Conservation (phyloP, 2,113 vertebrate genomes). For the Manacus vitellinus region DNA sequence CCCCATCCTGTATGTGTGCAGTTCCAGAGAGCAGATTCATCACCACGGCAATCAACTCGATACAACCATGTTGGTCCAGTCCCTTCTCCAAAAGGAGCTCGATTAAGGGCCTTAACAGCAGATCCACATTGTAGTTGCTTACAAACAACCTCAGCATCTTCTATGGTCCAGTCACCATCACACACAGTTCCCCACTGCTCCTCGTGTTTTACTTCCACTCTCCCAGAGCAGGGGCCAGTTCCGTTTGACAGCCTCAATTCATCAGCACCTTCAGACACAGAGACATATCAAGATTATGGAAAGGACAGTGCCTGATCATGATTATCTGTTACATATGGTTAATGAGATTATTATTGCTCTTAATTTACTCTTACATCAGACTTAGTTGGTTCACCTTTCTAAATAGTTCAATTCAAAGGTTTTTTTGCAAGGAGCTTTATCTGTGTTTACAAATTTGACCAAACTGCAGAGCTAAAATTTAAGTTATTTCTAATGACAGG, state of each 20-base stretch:
- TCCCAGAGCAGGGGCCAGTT: slow-evolving; percentile 52
- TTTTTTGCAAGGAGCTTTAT: not conserved
- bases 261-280: slow-evolving; percentile 31
- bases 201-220: slow-evolving; percentile 72
- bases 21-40: slow-evolving; percentile 71
- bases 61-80: slow-evolving; percentile 75
- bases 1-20: slow-evolving; percentile 67
- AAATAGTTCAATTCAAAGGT: not conserved
- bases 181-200: slow-evolving; percentile 76
- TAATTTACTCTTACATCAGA: not conserved
- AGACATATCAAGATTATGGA: not conserved
- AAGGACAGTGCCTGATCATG: not conserved
- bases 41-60: slow-evolving; percentile 55
- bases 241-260: slow-evolving; percentile 61
- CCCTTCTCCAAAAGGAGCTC: slow-evolving; percentile 67
- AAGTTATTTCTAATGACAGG: not conserved
- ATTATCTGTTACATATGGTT: not conserved
- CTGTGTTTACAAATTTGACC: not conserved
- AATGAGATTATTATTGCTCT: not conserved
- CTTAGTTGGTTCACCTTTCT: not conserved
- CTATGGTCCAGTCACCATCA: slow-evolving; percentile 65
- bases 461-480: not conserved
- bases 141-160: slow-evolving; percentile 72
- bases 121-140: slow-evolving; percentile 65
- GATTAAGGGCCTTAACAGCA: slow-evolving; percentile 53